These are phyloP conservation scores for Clusia tigrina DNA, from an alignment of 2,888 invertebrate species.

Conservation along the genomic window DNA sequence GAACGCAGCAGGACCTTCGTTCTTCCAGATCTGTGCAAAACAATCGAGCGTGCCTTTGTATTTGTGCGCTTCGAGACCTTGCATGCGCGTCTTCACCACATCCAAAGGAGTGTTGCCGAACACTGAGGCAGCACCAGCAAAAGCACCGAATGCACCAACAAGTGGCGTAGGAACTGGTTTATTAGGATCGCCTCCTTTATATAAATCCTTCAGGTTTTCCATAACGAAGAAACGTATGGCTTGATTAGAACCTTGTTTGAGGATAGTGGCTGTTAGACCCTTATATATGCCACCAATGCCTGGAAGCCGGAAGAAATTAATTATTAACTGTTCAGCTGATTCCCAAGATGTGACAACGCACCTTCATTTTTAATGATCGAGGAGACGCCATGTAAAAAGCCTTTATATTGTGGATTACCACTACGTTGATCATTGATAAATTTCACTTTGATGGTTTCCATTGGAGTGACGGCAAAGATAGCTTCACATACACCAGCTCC, in stretches of 20 bases:
- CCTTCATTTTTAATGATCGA: conserved; percentile 86
- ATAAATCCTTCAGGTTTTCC: conserved; percentile 93
- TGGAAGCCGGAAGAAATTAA: conserved; percentile 47
- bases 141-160: conserved; percentile 91
- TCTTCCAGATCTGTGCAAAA: conserved; percentile 86
- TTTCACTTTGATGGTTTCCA: conserved; percentile 99
- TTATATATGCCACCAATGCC: conserved; percentile 87
- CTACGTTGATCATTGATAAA: conserved; percentile 97
- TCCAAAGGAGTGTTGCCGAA: conserved; percentile 99
- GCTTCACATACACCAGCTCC: conserved; percentile 97
- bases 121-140: conserved; percentile 95
- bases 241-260: conserved; percentile 99
- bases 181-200: conserved; percentile 84
- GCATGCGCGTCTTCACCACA: conserved; percentile 99
- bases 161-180: conserved; percentile 86
- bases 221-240: conserved; percentile 98
- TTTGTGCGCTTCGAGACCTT: conserved; percentile 95
- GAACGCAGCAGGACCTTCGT: conserved; percentile 94
- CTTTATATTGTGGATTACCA: conserved; percentile 87
- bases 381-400: conserved; percentile 93
- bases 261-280: conserved; percentile 92
- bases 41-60: conserved; percentile 96
- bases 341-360: conserved; percentile 45
- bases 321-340: not conserved
- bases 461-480: conserved; percentile 96